Percentiles rank a stretch among this genome's conserved stretches.
Conservation (phyloP, 64 coral and sea anemone species). For the Pocillopora verrucosa region DNA sequence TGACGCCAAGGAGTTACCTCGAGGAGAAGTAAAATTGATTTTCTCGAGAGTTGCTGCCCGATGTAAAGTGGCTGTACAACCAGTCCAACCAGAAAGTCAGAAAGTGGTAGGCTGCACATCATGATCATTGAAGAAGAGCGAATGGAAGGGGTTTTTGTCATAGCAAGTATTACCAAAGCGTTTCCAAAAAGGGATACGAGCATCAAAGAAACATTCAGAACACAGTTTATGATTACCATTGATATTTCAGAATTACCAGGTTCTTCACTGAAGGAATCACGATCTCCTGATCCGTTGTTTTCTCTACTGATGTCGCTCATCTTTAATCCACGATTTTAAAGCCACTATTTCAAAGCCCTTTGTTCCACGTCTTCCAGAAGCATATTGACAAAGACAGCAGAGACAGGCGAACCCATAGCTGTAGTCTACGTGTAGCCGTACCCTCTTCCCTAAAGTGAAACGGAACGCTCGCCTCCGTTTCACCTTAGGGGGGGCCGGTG, state of each 20-base stretch:
- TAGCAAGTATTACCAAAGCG: background rate
- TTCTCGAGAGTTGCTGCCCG: background rate
- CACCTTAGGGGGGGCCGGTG: too few species aligned
- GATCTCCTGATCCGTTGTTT: background rate
- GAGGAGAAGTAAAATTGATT: background rate
- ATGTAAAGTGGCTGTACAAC: conserved; percentile 31
- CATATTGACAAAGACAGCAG: too few species aligned
- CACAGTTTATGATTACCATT: background rate
- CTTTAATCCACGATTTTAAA: background rate
- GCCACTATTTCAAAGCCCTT: too few species aligned
- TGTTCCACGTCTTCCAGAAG: too few species aligned
- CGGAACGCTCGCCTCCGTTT: too few species aligned
- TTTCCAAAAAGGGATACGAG: background rate
- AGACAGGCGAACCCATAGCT: too few species aligned
- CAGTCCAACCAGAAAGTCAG: conserved; percentile 39
- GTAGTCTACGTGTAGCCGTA: too few species aligned
- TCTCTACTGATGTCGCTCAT: background rate
- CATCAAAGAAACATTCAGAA: conserved; percentile 6
- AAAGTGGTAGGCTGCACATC: conserved; percentile 22
- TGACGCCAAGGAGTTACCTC: too few species aligned
- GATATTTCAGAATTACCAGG: background rate
- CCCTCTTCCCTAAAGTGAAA: too few species aligned
- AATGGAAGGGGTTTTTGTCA: background rate
- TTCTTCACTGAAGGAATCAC: background rate
- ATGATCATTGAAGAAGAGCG: conserved; percentile 26